Evolutionary conservation across 37 sponge, comb jelly and placozoan species (phyloP).

Genomic region (Mnemiopsis leidyi): DNA sequence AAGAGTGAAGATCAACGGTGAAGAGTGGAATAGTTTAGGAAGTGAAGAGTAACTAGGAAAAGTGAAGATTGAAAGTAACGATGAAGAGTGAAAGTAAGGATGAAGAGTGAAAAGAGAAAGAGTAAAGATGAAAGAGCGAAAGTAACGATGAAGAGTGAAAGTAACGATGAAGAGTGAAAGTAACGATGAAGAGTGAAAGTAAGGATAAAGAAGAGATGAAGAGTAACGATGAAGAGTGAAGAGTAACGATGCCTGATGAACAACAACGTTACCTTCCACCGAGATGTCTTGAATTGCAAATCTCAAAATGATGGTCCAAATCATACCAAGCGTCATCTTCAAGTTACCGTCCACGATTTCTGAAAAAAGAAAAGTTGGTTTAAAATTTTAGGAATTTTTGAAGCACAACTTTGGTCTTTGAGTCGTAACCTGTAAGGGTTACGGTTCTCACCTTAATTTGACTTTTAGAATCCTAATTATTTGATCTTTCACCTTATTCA

Average conservation of each 20-base stretch:
- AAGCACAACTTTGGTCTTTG: too few species aligned
- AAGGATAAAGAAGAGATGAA: background rate
- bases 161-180: background rate
- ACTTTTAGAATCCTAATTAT: too few species aligned
- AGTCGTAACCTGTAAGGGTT: too few species aligned
- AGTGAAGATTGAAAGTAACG: background rate
- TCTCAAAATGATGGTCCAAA: slow-evolving; percentile 99
- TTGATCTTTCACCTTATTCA: too few species aligned
- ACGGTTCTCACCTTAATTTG: too few species aligned
- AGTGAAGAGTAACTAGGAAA: background rate
- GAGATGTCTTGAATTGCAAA: slow-evolving; percentile 99
- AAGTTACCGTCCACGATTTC: slow-evolving; percentile 96
- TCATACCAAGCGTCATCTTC: slow-evolving; percentile 98
- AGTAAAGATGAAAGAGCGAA: background rate
- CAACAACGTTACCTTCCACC: slow-evolving; percentile 79
- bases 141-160: too few species aligned
- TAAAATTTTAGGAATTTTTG: too few species aligned
- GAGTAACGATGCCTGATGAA: too few species aligned
- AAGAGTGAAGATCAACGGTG: background rate
- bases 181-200: background rate
- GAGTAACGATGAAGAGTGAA: background rate
- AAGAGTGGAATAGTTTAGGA: background rate
- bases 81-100: background rate
- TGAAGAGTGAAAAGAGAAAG: background rate
- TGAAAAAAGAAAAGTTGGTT: slow-evolving; percentile 64